A percentile compares a stretch with the other conserved stretches of the same genome.
Evolutionary conservation across 1,140 invertebrate species (phyloP).

Genomic region (Teleogryllus occipitalis): DNA sequence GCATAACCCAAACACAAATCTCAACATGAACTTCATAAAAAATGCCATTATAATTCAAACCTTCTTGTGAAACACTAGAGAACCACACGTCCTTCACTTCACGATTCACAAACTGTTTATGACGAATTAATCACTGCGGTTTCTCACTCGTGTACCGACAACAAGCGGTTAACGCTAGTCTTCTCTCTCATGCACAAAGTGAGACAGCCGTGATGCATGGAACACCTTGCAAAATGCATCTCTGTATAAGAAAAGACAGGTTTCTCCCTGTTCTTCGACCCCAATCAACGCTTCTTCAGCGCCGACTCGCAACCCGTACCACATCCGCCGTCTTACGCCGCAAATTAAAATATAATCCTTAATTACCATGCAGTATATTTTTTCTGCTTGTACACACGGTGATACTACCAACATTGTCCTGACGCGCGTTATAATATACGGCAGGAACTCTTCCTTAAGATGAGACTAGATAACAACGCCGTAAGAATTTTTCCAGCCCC

Average conservation of each 20-base stretch:
- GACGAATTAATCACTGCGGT: not conserved
- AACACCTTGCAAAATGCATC: too few species aligned
- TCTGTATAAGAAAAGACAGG: too few species aligned
- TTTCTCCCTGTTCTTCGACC: too few species aligned
- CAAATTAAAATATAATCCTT: not conserved
- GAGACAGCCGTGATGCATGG: too few species aligned
- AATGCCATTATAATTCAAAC: not conserved
- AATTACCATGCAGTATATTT: not conserved
- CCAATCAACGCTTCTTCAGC: too few species aligned
- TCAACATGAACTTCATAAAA: not conserved
- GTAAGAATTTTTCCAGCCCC: not conserved
- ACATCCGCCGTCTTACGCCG: not conserved
- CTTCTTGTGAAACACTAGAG: not conserved
- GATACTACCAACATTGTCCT: not conserved
- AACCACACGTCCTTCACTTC: too few species aligned
- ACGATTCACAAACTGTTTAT: not conserved
- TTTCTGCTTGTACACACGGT: not conserved
- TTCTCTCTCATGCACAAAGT: too few species aligned
- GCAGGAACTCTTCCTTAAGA: not conserved
- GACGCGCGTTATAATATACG: not conserved
- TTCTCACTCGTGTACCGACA: too few species aligned
- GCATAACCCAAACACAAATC: too few species aligned
- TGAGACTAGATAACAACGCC: not conserved
- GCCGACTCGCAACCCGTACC: too few species aligned
- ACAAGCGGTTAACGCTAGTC: too few species aligned